Base-by-base conservation (phyloP, 2,888 invertebrate species). In the Dynastes hyllus region DNA sequence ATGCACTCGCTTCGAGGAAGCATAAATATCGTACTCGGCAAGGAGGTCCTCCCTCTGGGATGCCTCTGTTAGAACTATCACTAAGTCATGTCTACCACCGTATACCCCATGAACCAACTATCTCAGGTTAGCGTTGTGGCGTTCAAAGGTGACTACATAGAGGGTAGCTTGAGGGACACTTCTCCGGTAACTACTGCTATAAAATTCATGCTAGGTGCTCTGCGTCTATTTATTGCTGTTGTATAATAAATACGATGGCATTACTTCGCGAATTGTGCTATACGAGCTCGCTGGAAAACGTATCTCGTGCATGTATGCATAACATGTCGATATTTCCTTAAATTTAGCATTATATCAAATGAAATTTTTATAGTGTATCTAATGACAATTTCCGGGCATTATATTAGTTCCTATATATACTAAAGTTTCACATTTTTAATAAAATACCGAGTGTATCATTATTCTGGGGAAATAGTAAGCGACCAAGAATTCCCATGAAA, bases 21-120 rank as follows among this genome's bases (percentile, higher is more conserved):
- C 73, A 75, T 75, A 75, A 75, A 75, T 75, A 75, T 75, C 69
- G 63, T 32, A 63, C 63, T 27, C 27, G 29, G 50, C 29, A 50
- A 69, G 51, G 37, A 69, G 51, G 69, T 40, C 61, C 29, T 73
- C 73, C 73, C 58, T 40, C n/a, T 13, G 73, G 61, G 73, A 61
- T 61, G 50, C 50, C 27, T 2, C 61, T 27, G 58, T 27, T 45
- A 27, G 4, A 61, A 27, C 73, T 45, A 69, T 22, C 61, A 75
- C 61, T 75, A 75, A 50, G 61, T 61, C 61, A 61, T 61, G 61
- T 45, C 61, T 61, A 11, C 22, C 22, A 40, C 16, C 67, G 67
- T 69, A 8, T 22, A 61, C 6, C 27, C 22, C 4, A 22, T 4
- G 61, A 22, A 22, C 22, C 63, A 32, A 55, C 55, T 22, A n/a